Percentiles rank a stretch among this genome's conserved stretches.
Evolutionary conservation across 1,140 invertebrate species (phyloP).

Genomic region (Teleogryllus occipitalis): DNA sequence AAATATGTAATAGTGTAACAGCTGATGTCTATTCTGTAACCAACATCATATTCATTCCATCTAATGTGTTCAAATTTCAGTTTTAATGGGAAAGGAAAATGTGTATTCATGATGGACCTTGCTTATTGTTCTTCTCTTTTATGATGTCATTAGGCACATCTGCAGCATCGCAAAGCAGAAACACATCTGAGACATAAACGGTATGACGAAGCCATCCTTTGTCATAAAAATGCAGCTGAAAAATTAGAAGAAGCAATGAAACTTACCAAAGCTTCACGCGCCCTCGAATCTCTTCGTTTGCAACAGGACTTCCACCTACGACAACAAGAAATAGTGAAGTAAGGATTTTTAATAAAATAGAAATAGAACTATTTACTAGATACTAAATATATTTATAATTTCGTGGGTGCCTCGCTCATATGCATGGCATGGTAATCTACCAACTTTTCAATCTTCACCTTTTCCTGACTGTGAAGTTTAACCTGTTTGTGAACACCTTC

Average conservation of each 20-base stretch:
- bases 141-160: slow-evolving; percentile 21
- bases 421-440: too few relatives aligned
- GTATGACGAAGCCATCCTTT: slow-evolving; percentile 23
- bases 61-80: not conserved
- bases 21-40: too few relatives aligned
- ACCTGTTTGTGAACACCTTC: too few relatives aligned
- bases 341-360: not conserved
- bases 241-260: slow-evolving; percentile 19
- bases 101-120: not conserved
- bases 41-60: not conserved
- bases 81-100: not conserved
- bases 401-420: too few relatives aligned
- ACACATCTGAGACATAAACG: slow-evolving; percentile 15
- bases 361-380: too few relatives aligned
- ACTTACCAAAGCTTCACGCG: slow-evolving; percentile 14
- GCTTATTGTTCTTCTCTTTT: not conserved
- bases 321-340: slow-evolving; percentile 23
- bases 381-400: too few relatives aligned
- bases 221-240: slow-evolving; percentile 23
- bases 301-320: slow-evolving; percentile 22
- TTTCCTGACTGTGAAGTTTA: too few relatives aligned
- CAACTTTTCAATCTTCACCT: too few relatives aligned
- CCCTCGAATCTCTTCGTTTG: slow-evolving; percentile 20
- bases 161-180: slow-evolving; percentile 23
- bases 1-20: too few relatives aligned